A percentile compares a stretch with the other conserved stretches of the same genome.
Evolutionary conservation across 1,140 invertebrate genomes (phyloP).

Genomic region (Heterodera carotae): DNA sequence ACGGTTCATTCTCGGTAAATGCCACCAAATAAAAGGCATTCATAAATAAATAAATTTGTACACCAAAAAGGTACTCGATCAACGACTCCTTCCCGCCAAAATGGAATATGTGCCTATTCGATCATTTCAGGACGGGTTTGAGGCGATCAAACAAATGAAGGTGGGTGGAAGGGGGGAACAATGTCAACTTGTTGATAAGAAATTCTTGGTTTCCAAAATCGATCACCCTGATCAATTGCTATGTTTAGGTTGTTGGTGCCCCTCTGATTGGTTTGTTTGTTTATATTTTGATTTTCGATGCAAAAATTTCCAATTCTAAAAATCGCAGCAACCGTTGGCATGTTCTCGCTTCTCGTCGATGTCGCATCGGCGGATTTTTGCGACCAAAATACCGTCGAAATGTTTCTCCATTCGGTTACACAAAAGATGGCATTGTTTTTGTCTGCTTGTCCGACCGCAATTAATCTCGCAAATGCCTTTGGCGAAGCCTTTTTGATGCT

Average conservation of each 20-base stretch:
- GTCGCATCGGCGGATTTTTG: neutral
- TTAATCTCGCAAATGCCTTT: conserved; percentile 85
- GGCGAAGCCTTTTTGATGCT: conserved; percentile 65
- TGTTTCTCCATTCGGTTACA: conserved; percentile 76
- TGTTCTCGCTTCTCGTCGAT: conserved; percentile 20
- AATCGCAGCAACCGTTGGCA: conserved; percentile 16
- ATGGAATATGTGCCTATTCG: conserved; percentile 79
- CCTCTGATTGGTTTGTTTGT: conserved; percentile 84
- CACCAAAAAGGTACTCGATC: conserved; percentile 80
- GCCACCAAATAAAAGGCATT: neutral
- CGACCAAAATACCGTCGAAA: conserved; percentile 63
- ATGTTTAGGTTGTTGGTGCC: conserved; percentile 76
- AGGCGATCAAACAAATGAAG: conserved; percentile 93
- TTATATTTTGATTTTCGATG: too few relatives aligned
- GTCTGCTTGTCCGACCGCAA: conserved; percentile 88
- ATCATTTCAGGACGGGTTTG: conserved; percentile 86
- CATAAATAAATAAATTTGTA: neutral
- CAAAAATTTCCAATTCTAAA: too few relatives aligned
- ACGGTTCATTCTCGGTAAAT: conserved; percentile 21
- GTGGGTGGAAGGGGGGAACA: conserved; percentile 1
- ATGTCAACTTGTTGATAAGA: neutral
- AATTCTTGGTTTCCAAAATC: too few relatives aligned
- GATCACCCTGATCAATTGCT: conserved; percentile 51
- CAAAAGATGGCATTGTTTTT: conserved; percentile 84
- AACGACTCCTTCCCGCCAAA: conserved; percentile 80